Evolutionary conservation across 2,113 vertebrate species (phyloP), one percentile per base, ranked within the genome.

Genomic region (Labrus mixtus): DNA sequence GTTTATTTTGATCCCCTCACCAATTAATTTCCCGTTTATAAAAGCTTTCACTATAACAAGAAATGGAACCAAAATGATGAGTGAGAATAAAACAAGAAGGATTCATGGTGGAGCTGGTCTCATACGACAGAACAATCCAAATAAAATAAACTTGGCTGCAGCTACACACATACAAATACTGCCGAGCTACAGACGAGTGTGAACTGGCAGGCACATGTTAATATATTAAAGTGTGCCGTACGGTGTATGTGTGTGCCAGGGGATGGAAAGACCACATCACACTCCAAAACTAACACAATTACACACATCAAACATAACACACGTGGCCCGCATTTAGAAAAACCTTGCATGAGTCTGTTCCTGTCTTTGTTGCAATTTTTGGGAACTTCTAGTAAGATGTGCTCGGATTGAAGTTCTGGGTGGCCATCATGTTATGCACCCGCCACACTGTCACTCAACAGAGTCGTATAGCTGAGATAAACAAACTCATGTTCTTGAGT

Each of bases 231-330:
- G 61, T 78, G 33, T 39, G 25, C 57, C 19, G 58, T 72, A 22
- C 20, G 23, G 43, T 46, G n/a, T 33, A 23, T 41, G 53, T 41
- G 53, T 29, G 61, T 62, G 51, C 54, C 65, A 76, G 53, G 73
- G 43, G 13, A 61, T 20, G 36, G 46, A 88, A 77, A 9, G 91
- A 58, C 39, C 66, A 63, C 37, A n/a, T 45, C 29, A 43, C 13
- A 16, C 16, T 89, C 83, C 84, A 91, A 87, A 82, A 71, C 51
- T 62, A 85, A 91, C 83, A 88, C 15, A 60, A 79, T 25, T 78
- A 3, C 54, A 68, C 23, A 36, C 55, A 72, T 84, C 65, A 67
- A 76, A 82, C 19, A 71, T 0, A 82, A 15, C 54, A 81, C 78
- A 79, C 61, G 20, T 37, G 68, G 39, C 53, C 66, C 41, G 22